Conservation (phyloP, 1,140 invertebrate genomes). For the Penaeus indicus region DNA sequence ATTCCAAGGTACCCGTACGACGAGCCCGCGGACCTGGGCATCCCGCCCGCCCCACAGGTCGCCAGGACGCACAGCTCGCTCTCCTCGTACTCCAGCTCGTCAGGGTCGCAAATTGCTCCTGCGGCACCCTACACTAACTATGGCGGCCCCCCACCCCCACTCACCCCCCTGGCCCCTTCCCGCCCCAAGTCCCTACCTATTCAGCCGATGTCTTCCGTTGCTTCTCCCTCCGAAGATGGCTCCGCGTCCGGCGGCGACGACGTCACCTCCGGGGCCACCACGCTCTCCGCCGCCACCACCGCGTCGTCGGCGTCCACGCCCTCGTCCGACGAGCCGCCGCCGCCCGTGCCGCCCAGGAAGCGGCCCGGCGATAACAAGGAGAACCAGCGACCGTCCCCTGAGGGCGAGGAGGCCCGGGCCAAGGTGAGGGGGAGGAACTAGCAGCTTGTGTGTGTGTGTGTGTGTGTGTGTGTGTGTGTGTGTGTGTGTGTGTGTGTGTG, state of each 20-base stretch:
- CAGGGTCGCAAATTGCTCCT: neutral
- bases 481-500: neutral
- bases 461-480: neutral
- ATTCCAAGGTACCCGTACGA: slow-evolving; percentile 42
- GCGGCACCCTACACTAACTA: slow-evolving; percentile 4
- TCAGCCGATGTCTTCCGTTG: slow-evolving; percentile 60
- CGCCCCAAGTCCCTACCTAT: slow-evolving; percentile 67
- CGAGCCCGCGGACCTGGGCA: slow-evolving; percentile 62
- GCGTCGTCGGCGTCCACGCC: slow-evolving; percentile 53
- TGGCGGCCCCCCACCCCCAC: slow-evolving; percentile 66
- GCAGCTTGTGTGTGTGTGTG: neutral
- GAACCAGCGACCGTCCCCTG: slow-evolving; percentile 67
- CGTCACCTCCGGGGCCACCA: slow-evolving; percentile 6
- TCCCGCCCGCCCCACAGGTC: slow-evolving; percentile 67
- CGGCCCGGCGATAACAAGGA: slow-evolving; percentile 73
- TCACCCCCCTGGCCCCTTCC: slow-evolving; percentile 67
- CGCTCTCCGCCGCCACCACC: slow-evolving; percentile 63
- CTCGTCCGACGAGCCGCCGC: slow-evolving; percentile 68
- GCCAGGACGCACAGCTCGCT: slow-evolving; percentile 44
- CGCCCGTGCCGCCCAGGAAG: slow-evolving; percentile 75
- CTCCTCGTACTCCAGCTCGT: slow-evolving; percentile 67
- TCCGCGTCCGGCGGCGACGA: slow-evolving; percentile 27
- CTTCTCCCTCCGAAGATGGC: slow-evolving; percentile 51
- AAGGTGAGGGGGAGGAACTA: slow-evolving; percentile 27
- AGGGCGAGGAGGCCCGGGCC: slow-evolving; percentile 59